Conservation (phyloP, 1,140 invertebrate genomes). For the Trichomalopsis sarcophagae region DNA sequence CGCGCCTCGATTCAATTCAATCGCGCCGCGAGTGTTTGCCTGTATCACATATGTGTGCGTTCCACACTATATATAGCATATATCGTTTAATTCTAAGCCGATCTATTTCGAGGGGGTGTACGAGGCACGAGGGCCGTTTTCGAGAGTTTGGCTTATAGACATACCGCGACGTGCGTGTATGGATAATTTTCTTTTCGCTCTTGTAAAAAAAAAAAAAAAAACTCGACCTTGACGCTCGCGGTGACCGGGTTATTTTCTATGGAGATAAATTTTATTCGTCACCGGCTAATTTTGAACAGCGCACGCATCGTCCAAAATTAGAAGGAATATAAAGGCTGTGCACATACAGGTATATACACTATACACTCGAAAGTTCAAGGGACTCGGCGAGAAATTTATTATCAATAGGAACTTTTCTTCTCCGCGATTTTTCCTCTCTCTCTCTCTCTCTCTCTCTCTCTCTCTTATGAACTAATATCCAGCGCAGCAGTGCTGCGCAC, state of each 20-base stretch:
- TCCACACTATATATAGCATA: neutral
- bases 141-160: no score
- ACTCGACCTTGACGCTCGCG: no score
- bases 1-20: conserved; percentile 5
- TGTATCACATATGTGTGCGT: neutral
- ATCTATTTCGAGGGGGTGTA: neutral
- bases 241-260: no score
- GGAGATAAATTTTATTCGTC: no score
- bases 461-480: neutral
- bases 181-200: no score
- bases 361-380: neutral
- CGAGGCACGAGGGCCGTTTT: no score
- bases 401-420: neutral
- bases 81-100: neutral
- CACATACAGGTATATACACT: neutral
- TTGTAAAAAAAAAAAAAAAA: no score
- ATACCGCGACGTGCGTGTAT: no score
- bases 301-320: neutral
- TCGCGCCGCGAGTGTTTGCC: neutral
- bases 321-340: neutral
- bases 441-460: no score
- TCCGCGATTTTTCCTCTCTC: neutral
- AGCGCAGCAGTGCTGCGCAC: neutral
- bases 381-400: neutral
- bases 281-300: no score